phyloP scores from a whole-genome alignment of 1,140 invertebrate species.

The Callitettix versicolor region DNA sequence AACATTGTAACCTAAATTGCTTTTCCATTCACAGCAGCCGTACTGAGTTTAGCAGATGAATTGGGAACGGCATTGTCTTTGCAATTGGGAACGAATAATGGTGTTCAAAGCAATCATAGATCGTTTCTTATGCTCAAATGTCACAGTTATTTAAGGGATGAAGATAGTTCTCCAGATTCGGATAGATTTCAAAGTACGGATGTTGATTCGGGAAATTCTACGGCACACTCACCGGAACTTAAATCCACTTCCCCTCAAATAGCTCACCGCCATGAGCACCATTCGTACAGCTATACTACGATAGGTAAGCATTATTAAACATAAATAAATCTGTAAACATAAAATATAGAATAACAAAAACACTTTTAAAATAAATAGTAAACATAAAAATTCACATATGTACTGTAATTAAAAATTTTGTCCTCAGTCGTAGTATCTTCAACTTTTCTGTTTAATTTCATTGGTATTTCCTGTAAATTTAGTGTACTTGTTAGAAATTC shows the following conservation, averaged over 20 bases:
- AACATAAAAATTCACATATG: too few relatives aligned
- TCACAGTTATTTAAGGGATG: slow-evolving; percentile 57
- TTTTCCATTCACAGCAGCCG: slow-evolving; percentile 17
- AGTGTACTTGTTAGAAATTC: too few relatives aligned
- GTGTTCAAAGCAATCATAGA: slow-evolving; percentile 27
- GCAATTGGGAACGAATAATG: neutral
- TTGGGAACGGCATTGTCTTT: slow-evolving; percentile 21
- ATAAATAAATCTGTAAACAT: too few relatives aligned
- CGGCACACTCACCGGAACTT: slow-evolving; percentile 76
- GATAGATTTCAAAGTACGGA: slow-evolving; percentile 17
- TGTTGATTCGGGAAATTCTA: slow-evolving; percentile 77
- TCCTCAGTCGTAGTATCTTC: too few relatives aligned
- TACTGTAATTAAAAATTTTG: too few relatives aligned
- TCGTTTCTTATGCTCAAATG: slow-evolving; percentile 66
- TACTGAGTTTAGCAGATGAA: slow-evolving; percentile 24
- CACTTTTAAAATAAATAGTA: too few relatives aligned
- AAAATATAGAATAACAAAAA: too few relatives aligned
- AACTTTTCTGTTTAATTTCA: too few relatives aligned
- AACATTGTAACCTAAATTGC: too few relatives aligned
- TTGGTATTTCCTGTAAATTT: too few relatives aligned
- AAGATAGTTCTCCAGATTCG: slow-evolving; percentile 38
- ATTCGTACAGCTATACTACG: too few relatives aligned
- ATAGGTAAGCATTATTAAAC: too few relatives aligned
- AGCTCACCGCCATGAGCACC: neutral
- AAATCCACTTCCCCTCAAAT: slow-evolving; percentile 68